Conservation (phyloP, 2,113 vertebrate species). For the Syngnathus scovelli region DNA sequence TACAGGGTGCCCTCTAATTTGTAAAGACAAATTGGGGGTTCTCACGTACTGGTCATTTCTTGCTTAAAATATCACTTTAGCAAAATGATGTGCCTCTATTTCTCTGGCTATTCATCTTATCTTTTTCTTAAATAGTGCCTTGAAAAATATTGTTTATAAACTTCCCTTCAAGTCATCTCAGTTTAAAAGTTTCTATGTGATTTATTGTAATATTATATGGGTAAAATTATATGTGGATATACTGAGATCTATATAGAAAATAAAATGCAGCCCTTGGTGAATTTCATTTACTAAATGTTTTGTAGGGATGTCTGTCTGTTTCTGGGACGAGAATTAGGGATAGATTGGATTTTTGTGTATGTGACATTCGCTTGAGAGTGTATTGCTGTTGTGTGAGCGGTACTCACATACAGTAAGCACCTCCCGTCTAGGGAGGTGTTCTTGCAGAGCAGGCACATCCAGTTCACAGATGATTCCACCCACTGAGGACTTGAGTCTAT, state of each 20-base stretch:
- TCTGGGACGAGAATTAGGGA: neutral
- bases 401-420: conserved; percentile 21
- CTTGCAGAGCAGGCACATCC: conserved; percentile 59
- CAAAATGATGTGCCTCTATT: neutral
- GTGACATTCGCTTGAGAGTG: conserved; percentile 13
- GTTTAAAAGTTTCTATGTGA: neutral
- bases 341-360: neutral
- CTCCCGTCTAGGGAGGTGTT: conserved; percentile 40
- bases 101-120: neutral
- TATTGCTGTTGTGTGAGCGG: conserved; percentile 16
- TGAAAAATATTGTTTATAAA: neutral
- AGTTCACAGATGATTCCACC: conserved; percentile 55
- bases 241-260: too few species aligned
- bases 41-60: neutral
- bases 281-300: too few species aligned
- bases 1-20: neutral
- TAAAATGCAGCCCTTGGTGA: too few species aligned
- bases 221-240: too few species aligned
- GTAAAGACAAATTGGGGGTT: neutral
- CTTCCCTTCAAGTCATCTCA: neutral
- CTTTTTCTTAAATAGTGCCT: neutral
- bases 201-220: neutral
- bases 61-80: neutral
- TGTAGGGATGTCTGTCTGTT: neutral
- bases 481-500: conserved; percentile 37